Evolutionary conservation across 2,888 invertebrate species (phyloP).

Genomic region (Danaus chrysippus): DNA sequence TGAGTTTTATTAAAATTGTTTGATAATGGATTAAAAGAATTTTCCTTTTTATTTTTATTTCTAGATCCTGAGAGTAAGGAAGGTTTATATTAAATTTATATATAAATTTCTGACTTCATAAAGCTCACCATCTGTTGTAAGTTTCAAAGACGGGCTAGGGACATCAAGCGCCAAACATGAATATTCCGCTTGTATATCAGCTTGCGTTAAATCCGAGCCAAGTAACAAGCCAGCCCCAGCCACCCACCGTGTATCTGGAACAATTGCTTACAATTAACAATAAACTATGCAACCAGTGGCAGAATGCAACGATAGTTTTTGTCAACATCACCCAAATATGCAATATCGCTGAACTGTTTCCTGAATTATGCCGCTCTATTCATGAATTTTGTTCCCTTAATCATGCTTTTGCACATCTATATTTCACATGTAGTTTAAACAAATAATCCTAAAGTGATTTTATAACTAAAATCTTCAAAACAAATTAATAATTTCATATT

Average conservation of each 20-base stretch:
- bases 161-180: constrained; percentile 64
- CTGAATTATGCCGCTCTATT: not conserved
- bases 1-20: not conserved
- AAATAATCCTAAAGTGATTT: too few species aligned
- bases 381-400: not conserved
- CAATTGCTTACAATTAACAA: constrained; percentile 17
- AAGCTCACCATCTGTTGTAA: constrained; percentile 67
- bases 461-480: too few species aligned
- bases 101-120: not conserved
- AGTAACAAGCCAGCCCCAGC: constrained; percentile 61
- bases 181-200: constrained; percentile 69
- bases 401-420: not conserved
- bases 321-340: constrained; percentile 5
- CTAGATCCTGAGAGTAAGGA: too few species aligned
- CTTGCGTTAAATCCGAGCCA: constrained; percentile 64
- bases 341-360: constrained; percentile 4
- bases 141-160: constrained; percentile 57
- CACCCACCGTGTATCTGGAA: constrained; percentile 66
- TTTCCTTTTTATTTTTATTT: too few species aligned
- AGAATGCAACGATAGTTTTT: not conserved
- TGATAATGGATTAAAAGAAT: too few species aligned
- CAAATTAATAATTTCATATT: too few species aligned
- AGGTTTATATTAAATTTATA: not conserved
- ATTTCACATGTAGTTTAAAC: too few species aligned
- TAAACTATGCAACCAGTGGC: constrained; percentile 2